A percentile compares a stretch with the other conserved stretches of the same genome.
Conservation (phyloP, 2,888 invertebrate genomes). For the Oscheius sp. region DNA sequence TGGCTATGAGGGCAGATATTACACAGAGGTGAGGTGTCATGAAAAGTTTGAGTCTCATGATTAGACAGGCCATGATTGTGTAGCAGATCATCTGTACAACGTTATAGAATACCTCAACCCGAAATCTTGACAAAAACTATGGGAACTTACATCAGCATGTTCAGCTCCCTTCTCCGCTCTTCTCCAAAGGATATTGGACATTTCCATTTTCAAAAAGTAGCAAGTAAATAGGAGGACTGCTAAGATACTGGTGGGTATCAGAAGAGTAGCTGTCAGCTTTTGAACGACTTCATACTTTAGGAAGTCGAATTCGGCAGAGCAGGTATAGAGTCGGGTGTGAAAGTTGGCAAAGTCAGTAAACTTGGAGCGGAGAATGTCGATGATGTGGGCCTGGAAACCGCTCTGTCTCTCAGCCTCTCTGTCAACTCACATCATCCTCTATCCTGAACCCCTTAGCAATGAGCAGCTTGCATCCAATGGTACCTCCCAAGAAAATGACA, state of each 20-base stretch:
- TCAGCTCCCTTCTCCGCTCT: constrained; percentile 12
- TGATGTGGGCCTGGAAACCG: constrained; percentile 79
- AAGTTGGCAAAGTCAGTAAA: constrained; percentile 81
- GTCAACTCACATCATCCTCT: constrained; percentile 75
- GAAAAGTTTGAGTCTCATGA: constrained; percentile 85
- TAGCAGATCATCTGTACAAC: constrained; percentile 82
- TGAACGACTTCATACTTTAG: constrained; percentile 77
- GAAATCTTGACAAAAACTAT: background rate
- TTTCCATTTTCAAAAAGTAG: constrained; percentile 26
- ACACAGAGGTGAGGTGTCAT: constrained; percentile 85
- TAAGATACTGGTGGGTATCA: constrained; percentile 74
- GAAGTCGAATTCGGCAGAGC: constrained; percentile 84
- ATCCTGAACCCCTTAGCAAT: constrained; percentile 72
- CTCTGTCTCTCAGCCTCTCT: too few species aligned
- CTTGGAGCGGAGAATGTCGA: constrained; percentile 82
- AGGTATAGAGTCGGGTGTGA: constrained; percentile 84
- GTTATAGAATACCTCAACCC: constrained; percentile 78
- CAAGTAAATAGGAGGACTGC: constrained; percentile 23
- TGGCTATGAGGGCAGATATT: constrained; percentile 80
- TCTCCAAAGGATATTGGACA: constrained; percentile 28
- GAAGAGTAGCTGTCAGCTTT: constrained; percentile 77
- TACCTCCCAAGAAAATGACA: constrained; percentile 70
- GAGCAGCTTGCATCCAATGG: constrained; percentile 74
- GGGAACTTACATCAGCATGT: constrained; percentile 28
- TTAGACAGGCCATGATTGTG: constrained; percentile 81